These are phyloP conservation scores for Tricholaema leucomelas DNA, from an alignment of 2,113 vertebrate species.

Conservation along the genomic window DNA sequence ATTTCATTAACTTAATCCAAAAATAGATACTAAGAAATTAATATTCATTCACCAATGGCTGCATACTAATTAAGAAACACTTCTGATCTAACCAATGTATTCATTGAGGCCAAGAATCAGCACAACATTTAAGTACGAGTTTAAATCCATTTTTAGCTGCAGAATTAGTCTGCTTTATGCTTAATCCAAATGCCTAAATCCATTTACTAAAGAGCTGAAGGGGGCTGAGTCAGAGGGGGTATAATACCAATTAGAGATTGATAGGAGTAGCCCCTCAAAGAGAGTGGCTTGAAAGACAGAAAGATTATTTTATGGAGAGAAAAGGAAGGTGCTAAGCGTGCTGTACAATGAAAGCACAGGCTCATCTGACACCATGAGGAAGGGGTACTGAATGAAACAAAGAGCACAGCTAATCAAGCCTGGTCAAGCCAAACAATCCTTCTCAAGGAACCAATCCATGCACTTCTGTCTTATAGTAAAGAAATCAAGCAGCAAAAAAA, in stretches of 20 bases:
- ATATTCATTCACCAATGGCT: conserved; percentile 11
- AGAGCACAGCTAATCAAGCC: not conserved
- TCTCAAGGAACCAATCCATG: not conserved
- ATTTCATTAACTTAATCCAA: conserved; percentile 10
- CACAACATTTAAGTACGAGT: conserved; percentile 16
- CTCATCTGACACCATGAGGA: not conserved
- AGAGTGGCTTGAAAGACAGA: not conserved
- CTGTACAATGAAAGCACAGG: not conserved
- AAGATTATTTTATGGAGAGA: not conserved
- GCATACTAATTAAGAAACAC: conserved; percentile 22
- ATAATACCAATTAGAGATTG: not conserved
- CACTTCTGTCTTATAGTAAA: not conserved
- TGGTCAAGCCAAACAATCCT: not conserved
- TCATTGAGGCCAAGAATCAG: conserved; percentile 21
- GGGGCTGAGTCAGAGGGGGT: not conserved
- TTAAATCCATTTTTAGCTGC: conserved; percentile 17
- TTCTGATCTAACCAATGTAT: not conserved
- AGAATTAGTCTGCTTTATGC: conserved; percentile 2
- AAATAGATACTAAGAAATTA: conserved; percentile 15
- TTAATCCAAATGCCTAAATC: conserved; percentile 24
- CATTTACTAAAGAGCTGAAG: not conserved
- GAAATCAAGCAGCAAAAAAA: not conserved
- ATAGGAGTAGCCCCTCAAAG: not conserved
- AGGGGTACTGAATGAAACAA: not conserved
- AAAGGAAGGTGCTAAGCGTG: not conserved